Evolutionary conservation across 2,113 vertebrate genomes (phyloP), one percentile per base, ranked within the genome.

Genomic region (Corythoichthys haematopterus): DNA sequence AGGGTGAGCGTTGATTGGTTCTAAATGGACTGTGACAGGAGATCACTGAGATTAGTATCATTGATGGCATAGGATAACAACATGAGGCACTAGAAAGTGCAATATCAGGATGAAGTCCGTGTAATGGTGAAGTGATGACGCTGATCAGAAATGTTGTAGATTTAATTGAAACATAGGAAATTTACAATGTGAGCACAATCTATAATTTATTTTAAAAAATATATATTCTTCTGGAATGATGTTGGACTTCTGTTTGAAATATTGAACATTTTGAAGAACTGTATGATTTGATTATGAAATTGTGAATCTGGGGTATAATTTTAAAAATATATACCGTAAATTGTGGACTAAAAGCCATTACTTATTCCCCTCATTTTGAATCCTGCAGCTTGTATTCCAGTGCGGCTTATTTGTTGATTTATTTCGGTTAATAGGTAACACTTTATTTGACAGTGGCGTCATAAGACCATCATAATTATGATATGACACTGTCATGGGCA

Each of bases 21-120:
- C 37, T 62, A 57, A 65, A 65, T 62, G 68, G 53, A 71, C n/a
- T 60, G 58, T 60, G 58, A 56, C 57, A 64, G 20, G 15, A 66
- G 28, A 57, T 47, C 10, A 51, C n/a, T 58, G 1, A 37, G 55
- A 53, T 38, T 48, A 60, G 20, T 55, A 8, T 57, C 64, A 43
- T 43, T 55, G 28, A 55, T 11, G 52, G 9, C 8, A 11, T 28
- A 55, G 52, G 20, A 50, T 50, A 50, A 50, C 4, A 16, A 50
- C 47, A 15, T 50, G 5, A 55, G 52, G 52, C 20, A 10, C 8
- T 11, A 55, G 13, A 50, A 50, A 50, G 1, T 13, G 47, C 47
- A 13, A 50, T 50, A 3, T 50, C 47, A 15, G 4, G 3, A 46
- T 15, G 20, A 52, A 16, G 6, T n/a, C 15, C 6, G 5, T 20